Base-by-base conservation (phyloP, 2,888 invertebrate species). In the Sinodicranocentrus sp. region DNA sequence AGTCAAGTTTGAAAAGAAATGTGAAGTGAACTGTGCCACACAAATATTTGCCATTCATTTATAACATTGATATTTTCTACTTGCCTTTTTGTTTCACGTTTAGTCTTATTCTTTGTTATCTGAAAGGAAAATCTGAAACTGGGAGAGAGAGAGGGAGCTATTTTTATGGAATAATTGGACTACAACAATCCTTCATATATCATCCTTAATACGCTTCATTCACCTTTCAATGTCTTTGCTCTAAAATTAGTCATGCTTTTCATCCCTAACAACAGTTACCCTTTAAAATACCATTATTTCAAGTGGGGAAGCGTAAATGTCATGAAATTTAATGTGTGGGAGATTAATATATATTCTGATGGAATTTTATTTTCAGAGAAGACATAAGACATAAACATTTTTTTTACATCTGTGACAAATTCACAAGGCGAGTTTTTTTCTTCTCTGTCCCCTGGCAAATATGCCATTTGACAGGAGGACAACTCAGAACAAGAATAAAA, bases 221-320 rank as follows among this genome's bases (percentile, higher is more conserved):
- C 19, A 28, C 21, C 44, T 73, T 25, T 67, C 67, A 77, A 77
- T 68, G 68, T 70, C 68, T 54, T 77, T 70, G 59, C 57, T 68
- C 59, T 26, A 28, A 26, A 59, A 48, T 77, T 77, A 68, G 77
- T 19, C 59, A 68, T 59, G 59, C 59, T 39, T 77, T 77, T 77
- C 77, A 68, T 68, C 68, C 59, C 33, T n/a, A 28, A 17, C 1
- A 17, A 15, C 61, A 61, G 5, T 61, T 17, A 10, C 17, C 26
- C 26, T 61, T 61, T 28, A n/a, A 5, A 21, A 21, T 57, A 2
- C 21, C 15, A 57, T 57, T 57, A 57, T 57, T 2, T 5, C 57
- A 57, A 5, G 21, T 15, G 23, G 21, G 61, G 43, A 73, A 61
- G 61, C 61, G 61, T 73, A 73, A 73, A 73, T 61, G 59, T 73